phyloP scores from a whole-genome alignment of 2,113 vertebrate genomes.

The Dendropsophus ebraccatus region DNA sequence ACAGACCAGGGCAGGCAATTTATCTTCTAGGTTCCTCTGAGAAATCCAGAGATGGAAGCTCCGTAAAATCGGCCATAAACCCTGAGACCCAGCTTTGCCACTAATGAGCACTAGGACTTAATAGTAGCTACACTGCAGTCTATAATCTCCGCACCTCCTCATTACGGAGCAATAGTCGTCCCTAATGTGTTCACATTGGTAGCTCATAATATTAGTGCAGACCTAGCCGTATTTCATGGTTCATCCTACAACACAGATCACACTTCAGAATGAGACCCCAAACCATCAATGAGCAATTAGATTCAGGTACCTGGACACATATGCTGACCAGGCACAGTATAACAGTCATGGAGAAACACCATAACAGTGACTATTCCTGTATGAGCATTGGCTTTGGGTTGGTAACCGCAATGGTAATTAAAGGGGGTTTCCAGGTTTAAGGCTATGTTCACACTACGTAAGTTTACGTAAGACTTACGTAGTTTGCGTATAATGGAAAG shows the following conservation, averaged over 20 bases:
- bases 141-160: not conserved
- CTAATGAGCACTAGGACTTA: not conserved
- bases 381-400: no score
- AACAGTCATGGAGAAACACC: no score
- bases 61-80: slow-evolving; percentile 14
- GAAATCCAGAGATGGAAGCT: slow-evolving; percentile 29
- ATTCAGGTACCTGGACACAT: no score
- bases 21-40: slow-evolving; percentile 29
- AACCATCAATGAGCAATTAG: not conserved
- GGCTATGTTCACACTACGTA: no score
- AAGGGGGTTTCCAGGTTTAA: no score
- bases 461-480: no score
- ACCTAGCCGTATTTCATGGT: not conserved
- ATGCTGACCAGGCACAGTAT: no score
- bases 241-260: not conserved
- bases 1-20: slow-evolving; percentile 21
- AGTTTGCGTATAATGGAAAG: no score
- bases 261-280: not conserved
- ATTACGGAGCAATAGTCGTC: not conserved
- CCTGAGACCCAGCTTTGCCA: slow-evolving; percentile 6
- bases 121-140: not conserved
- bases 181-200: not conserved
- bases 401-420: no score
- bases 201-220: not conserved
- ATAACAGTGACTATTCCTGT: no score